Base-by-base conservation (phyloP, 2,113 vertebrate genomes). In the Hucho hucho region DNA sequence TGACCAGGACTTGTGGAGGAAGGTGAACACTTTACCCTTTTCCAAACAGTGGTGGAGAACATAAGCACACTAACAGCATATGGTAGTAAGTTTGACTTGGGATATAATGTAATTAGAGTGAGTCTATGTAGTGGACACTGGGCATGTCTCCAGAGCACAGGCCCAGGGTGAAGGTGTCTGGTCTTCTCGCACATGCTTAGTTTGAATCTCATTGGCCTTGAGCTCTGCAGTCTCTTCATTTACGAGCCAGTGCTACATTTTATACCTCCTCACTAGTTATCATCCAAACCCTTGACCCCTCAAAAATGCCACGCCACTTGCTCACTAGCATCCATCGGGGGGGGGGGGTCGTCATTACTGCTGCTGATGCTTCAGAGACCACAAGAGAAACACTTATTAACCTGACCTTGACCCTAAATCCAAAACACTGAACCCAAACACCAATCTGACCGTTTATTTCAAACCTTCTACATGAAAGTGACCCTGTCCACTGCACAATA, bases 211-310 rank as follows among this genome's bases (percentile, higher is more conserved):
- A 32, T 47, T 47, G 67, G 67, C n/a, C 67, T 25, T 24, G 43
- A 14, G n/a, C 43, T 14, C 43, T 47, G 67, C 37, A 4, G 37
- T 47, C n/a, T 47, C 67, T 69, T 49, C 67, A 69, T 69, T 69
- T 47, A 47, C 22, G 43, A 24, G 11, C 56, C 25, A 6, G 63
- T 74, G 73, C n/a, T 58, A 74, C 46, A 74, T 67, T 74, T 66
- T 63, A 56, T 74, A 53, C 63, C 26, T 74, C 25, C 46, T 25
- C 64, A 56, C 49, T 46, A 67, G 58, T 11, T 24, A 11, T 22
- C 58, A 59, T 20, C n/a, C 43, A 43, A 11, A 53, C 46, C 43
- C 6, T 11, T 43, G 24, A 18, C 64, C 25, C 11, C 61, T 59
- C 56, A 73, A 46, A 73, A 59, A 53, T n/a, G 11, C 29, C n/a